phyloP scores from a whole-genome alignment of 2,113 vertebrate species.

The Aldabrachelys gigantea region DNA sequence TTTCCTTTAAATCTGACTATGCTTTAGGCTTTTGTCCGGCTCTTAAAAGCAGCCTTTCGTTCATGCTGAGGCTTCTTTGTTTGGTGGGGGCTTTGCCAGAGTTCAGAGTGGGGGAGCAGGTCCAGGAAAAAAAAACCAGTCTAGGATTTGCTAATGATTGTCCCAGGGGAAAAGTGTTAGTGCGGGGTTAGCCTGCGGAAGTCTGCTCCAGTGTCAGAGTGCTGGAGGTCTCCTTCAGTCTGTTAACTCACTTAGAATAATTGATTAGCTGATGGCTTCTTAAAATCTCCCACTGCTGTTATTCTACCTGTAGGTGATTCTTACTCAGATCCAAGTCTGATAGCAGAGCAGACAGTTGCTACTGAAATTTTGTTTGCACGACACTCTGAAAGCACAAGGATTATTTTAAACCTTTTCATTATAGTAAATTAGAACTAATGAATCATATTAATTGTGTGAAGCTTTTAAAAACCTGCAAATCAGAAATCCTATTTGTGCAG shows the following conservation, averaged over 20 bases:
- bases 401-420: slow-evolving; percentile 8
- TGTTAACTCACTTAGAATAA: not conserved
- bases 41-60: not conserved
- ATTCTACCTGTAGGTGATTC: rapidly evolving
- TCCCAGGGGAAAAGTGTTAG: not conserved
- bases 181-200: not conserved
- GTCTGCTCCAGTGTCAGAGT: not conserved
- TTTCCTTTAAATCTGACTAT: not conserved
- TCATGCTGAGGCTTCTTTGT: not conserved
- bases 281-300: not conserved
- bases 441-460: not conserved
- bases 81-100: not conserved
- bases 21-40: not conserved
- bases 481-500: not conserved
- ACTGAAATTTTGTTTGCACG: not conserved
- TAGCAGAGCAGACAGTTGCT: not conserved
- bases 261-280: not conserved
- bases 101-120: not conserved
- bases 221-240: not conserved
- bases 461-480: slow-evolving; percentile 14
- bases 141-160: rapidly evolving
- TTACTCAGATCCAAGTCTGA: not conserved
- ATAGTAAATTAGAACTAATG: not conserved
- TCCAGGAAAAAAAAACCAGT: not conserved
- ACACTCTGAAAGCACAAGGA: not conserved